Evolutionary conservation across 2,888 invertebrate species (phyloP), one percentile per base, ranked within the genome.

Genomic region (Pristionchus arcanus): DNA sequence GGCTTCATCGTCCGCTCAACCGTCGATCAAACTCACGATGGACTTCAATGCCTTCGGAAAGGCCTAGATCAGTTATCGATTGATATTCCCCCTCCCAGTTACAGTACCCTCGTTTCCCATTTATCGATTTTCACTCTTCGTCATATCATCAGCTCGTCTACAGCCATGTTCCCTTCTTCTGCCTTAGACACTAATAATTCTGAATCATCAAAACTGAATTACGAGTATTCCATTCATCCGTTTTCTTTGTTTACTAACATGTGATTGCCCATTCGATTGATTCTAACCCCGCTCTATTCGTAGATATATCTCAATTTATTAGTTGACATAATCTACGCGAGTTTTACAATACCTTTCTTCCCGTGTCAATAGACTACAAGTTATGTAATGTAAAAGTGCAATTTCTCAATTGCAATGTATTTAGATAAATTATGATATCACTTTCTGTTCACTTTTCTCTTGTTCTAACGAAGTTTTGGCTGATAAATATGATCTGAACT

Each of bases 1-100:
- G 3, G 49, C 74, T 3, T 55, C 89, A 0, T 34, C 89, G 4
- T 59, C 89, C 37, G 81, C 89, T 9, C 91, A 94, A 84, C 94
- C 94, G n/a, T 92, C 92, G 42, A 94, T 94, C 90, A 91, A 94
- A 86, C 91, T 94, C 71, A 93, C 91, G 28, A 94, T 93, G 92
- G 92, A 93, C 90, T 94, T 94, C 89, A 93, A 93, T 74, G 91
- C 93, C 77, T 92, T 92, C 84, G 86, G 90, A 68, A 89, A 87
- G 87, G 90, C 91, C 7, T 86, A 66, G 42, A 55, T 4, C 74
- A 74, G n/a, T 77, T 77, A 42, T 77, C 77, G 49, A 77, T 77
- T 42, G 77, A n/a, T n/a, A 42, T n/a, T 49, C 19, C 68, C 68
- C 68, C 68, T 68, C 42, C 37, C 74, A 25, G 37, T 42, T 77